Evolutionary conservation across 2,113 vertebrate species (phyloP), one percentile per base, ranked within the genome.

Genomic region (Grallaria varia): DNA sequence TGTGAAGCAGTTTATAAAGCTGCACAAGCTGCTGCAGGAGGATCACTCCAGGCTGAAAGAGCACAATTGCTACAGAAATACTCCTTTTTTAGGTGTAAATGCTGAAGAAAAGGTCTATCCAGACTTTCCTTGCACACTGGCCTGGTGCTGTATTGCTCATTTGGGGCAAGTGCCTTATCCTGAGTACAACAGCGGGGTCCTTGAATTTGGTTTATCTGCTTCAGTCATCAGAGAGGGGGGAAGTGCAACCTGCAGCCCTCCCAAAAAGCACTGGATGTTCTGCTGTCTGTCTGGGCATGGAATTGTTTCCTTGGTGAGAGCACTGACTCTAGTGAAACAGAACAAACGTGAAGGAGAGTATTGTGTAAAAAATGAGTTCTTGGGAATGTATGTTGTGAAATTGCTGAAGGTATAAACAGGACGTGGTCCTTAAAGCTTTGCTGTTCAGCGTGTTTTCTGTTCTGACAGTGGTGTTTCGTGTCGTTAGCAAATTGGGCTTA

Each of bases 161-260:
- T 0, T 42, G 55, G 67, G 91, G 67, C 84, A 94, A 83, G 90
- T 94, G 84, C 87, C 93, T 97, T 94, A 94, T 73, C 59, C 63
- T 56, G 81, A 84, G 87, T 42, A 8, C 67, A 83, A 42, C 89
- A 79, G 66, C 67, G 69, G 77, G 66, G 40, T 52, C 94, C 81
- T 62, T 10, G 28, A 60, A 40, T 83, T 50, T 56, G 72, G 18
- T 80, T 80, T 50, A 28, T 67, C 42, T 80, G 49, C 28, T 76
- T 28, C 33, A 76, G 20, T 42, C 11, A 18, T 66, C 53, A 12
- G 12, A n/a, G 17, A 21, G 33, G 78, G 33, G 50, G 62, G 42
- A 53, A 74, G 49, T 8, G 3, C 5, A 42, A 23, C 11, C 39
- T 91, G 72, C 79, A 76, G 68, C 79, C 49, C 72, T 83, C 67